Base-by-base conservation (phyloP, 2,113 vertebrate species). In the Vombatus ursinus region DNA sequence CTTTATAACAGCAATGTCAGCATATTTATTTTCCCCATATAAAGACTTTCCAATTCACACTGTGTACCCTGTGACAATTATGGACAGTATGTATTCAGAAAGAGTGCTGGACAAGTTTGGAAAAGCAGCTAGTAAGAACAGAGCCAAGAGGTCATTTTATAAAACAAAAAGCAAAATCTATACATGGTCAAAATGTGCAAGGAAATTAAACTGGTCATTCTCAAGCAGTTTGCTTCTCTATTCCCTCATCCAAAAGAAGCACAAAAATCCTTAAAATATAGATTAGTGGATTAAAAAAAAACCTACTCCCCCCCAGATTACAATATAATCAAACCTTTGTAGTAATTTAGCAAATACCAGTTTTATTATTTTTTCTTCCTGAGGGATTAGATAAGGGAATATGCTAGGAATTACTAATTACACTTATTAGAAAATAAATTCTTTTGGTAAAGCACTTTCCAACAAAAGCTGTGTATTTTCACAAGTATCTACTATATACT, bases 71-170 rank as follows among this genome's bases (percentile, higher is more conserved):
- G 90, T 0, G 23, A 97, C 97, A 98, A 97, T 95, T 96, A 97
- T 0, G 90, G 98, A 96, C 97, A 98, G 53, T 54, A 96, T 97
- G 98, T 98, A 97, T 95, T 98, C 1, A 3, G 93, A 94, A 96
- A 97, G 98, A 98, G 98, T 98, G 96, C 94, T 24, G 68, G 93
- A 92, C 91, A 98, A 98, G 96, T 98, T 97, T 95, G 97, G 95
- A 92, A 97, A 97, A 96, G 91, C 94, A 95, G 97, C 94, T 94
- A 96, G 91, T 53, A 96, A 93, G 93, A 94, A 95, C 94, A 92
- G 95, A 98, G 91, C 89, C 10, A 94, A 94, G 93, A 98, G 92
- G 94, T 97, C 94, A 94, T 92, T 96, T 96, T 96, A 97, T 1
- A 95, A 94, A 52, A 98, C 94, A 24, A 94, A 95, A 97, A 98